phyloP scores from a whole-genome alignment of 2,797 vertebrate species.

The Bovichtus variegatus region DNA sequence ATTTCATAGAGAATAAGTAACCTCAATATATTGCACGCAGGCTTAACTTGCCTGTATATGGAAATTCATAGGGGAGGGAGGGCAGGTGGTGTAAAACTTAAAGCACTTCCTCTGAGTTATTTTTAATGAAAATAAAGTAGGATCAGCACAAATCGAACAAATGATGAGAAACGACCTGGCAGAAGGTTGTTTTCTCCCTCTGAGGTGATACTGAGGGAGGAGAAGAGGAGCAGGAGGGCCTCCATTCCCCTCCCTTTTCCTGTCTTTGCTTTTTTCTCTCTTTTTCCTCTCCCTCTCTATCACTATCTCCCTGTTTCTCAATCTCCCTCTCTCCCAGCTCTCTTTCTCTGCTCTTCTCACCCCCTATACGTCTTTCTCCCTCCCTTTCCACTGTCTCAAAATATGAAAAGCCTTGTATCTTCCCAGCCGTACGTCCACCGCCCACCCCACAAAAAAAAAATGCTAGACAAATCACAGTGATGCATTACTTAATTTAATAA shows the following conservation, averaged over 20 bases:
- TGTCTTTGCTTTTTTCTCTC: constrained; percentile 38
- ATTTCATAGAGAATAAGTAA: not conserved
- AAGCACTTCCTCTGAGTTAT: constrained; percentile 56
- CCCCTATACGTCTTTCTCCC: constrained; percentile 30
- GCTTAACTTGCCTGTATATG: not conserved
- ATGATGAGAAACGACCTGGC: constrained; percentile 82
- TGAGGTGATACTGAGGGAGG: constrained; percentile 59
- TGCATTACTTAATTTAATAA: constrained; percentile 78
- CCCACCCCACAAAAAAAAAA: not conserved
- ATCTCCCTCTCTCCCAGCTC: constrained; percentile 4
- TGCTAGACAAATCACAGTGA: constrained; percentile 68
- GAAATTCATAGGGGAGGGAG: constrained; percentile 22
- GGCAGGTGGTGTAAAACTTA: constrained; percentile 51
- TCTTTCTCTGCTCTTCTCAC: constrained; percentile 15
- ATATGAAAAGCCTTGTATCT: constrained; percentile 49
- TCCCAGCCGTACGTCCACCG: constrained; percentile 32
- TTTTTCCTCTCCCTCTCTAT: constrained; percentile 53
- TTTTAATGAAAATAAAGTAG: constrained; percentile 73
- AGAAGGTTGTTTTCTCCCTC: constrained; percentile 69
- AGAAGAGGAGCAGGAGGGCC: constrained; percentile 43
- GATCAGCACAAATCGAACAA: constrained; percentile 76
- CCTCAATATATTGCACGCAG: not conserved
- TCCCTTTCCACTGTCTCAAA: constrained; percentile 37
- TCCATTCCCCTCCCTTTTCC: constrained; percentile 50
- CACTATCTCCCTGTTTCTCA: constrained; percentile 40